Conservation (phyloP, 2,797 vertebrate species). For the Sebastes minor region DNA sequence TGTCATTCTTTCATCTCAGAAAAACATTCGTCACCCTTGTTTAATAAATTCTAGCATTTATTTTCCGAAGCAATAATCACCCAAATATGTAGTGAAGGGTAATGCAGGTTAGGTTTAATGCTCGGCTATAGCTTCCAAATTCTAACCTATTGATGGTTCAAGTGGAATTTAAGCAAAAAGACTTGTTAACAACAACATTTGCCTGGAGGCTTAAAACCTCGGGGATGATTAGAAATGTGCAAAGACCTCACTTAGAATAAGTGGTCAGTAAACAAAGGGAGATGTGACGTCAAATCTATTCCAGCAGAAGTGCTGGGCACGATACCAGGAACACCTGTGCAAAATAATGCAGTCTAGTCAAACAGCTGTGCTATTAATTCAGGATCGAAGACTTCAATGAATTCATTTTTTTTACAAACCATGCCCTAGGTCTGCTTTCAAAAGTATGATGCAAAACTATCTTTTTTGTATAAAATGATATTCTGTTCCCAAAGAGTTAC, state of each 20-base stretch:
- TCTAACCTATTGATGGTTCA: background rate
- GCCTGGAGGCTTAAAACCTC: background rate
- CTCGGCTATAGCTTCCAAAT: background rate
- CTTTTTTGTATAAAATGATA: background rate
- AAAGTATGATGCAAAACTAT: background rate
- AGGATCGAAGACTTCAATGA: background rate
- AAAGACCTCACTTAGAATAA: constrained; percentile 19
- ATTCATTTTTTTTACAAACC: background rate
- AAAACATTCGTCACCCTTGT: constrained; percentile 1
- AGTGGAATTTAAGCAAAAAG: background rate
- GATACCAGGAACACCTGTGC: constrained; percentile 17
- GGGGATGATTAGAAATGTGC: constrained; percentile 21
- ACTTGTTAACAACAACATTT: background rate
- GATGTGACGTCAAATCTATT: constrained; percentile 2
- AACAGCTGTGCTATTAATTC: constrained; percentile 23
- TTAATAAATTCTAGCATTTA: background rate
- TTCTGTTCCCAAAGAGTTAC: background rate
- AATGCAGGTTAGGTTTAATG: background rate
- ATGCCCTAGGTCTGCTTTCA: background rate
- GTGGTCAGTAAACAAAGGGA: constrained; percentile 12
- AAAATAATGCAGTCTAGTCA: constrained; percentile 1
- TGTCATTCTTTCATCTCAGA: background rate
- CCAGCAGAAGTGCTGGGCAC: background rate
- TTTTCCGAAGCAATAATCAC: background rate
- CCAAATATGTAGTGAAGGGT: background rate